These are phyloP conservation scores for Adoxophyes honmai DNA, from an alignment of 1,140 invertebrate species.

Conservation along the genomic window DNA sequence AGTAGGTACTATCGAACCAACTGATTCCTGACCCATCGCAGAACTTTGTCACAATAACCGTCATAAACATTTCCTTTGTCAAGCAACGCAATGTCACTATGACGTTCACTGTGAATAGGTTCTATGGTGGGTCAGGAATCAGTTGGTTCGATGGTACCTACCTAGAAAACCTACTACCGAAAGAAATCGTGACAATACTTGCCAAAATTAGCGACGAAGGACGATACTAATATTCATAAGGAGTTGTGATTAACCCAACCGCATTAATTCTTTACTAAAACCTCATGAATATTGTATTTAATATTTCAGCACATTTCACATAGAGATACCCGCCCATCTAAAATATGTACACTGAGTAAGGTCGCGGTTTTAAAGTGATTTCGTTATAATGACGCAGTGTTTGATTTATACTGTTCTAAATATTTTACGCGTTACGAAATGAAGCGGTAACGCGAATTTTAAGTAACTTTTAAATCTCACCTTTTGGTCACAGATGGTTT, in stretches of 20 bases:
- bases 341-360: background rate
- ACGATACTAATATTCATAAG: too few relatives aligned
- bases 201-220: too few relatives aligned
- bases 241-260: background rate
- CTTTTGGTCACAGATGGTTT: background rate
- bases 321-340: background rate
- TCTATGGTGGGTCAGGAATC: too few relatives aligned
- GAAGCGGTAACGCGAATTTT: background rate
- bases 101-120: too few relatives aligned
- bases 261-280: background rate
- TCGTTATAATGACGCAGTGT: conserved; percentile 17
- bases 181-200: too few relatives aligned
- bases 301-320: background rate
- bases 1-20: too few relatives aligned
- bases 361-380: conserved; percentile 14
- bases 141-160: too few relatives aligned
- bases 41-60: too few relatives aligned
- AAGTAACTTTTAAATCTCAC: background rate
- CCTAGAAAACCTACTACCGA: too few relatives aligned
- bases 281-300: background rate
- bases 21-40: too few relatives aligned
- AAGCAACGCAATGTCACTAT: too few relatives aligned
- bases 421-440: background rate
- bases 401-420: conserved; percentile 22
- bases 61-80: too few relatives aligned